phyloP scores from a whole-genome alignment of 2,888 invertebrate species.

The Nysson spinosus region DNA sequence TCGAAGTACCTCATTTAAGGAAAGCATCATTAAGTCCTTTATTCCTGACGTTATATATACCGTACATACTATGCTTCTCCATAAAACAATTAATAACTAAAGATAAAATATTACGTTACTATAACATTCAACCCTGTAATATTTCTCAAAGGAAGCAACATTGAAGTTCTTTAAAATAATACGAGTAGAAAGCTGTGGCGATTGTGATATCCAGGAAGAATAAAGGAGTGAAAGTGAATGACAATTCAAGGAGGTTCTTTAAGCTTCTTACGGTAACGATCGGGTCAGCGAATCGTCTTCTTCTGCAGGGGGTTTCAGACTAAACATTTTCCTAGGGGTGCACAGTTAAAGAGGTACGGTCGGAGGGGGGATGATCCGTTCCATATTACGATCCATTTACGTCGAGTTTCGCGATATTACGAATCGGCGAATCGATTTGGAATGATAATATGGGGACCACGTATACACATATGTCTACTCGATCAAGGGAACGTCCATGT shows the following conservation, averaged over 20 bases:
- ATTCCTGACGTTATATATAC: too few species aligned
- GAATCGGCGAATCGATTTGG: constrained; percentile 66
- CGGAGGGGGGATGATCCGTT: constrained; percentile 39
- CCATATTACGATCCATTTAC: constrained; percentile 70
- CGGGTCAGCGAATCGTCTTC: constrained; percentile 15
- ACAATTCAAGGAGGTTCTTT: constrained; percentile 12
- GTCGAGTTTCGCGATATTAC: constrained; percentile 68
- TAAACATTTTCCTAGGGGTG: too few species aligned
- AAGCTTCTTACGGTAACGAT: constrained; percentile 34
- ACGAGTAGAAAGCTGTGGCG: background rate
- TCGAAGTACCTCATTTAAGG: too few species aligned
- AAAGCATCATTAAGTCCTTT: too few species aligned
- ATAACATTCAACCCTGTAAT: too few species aligned
- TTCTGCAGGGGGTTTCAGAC: too few species aligned
- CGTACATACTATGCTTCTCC: too few species aligned
- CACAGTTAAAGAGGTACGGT: too few species aligned
- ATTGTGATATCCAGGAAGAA: background rate
- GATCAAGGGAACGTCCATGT: constrained; percentile 16
- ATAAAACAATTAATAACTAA: too few species aligned
- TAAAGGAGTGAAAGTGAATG: constrained; percentile 10
- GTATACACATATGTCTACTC: background rate
- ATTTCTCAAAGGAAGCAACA: too few species aligned
- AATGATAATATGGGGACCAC: constrained; percentile 52
- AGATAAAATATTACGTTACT: too few species aligned
- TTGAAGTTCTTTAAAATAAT: too few species aligned